Evolutionary conservation across 2,797 vertebrate genomes (phyloP).

Genomic region (Eulemur albifrons): DNA sequence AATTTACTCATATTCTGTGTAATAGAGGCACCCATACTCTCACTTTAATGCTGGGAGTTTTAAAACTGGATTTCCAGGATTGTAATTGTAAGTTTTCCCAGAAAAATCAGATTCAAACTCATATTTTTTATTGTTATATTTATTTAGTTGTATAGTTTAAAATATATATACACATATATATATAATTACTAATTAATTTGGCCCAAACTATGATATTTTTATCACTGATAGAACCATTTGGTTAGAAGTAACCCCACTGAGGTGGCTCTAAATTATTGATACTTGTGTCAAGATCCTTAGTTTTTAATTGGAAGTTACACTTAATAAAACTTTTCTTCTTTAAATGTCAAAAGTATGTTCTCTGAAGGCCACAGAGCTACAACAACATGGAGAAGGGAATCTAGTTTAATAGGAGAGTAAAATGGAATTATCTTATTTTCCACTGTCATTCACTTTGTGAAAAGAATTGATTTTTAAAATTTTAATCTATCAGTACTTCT

Average conservation of each 20-base stretch:
- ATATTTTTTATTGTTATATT: slow-evolving; percentile 11
- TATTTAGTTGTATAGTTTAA: neutral
- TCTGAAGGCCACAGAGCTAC: neutral
- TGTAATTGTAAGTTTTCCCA: slow-evolving; percentile 43
- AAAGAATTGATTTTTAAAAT: slow-evolving; percentile 15
- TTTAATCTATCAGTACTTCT: neutral
- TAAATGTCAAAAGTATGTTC: neutral
- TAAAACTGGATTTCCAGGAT: slow-evolving; percentile 60
- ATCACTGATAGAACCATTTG: neutral
- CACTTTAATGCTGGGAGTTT: slow-evolving; percentile 60
- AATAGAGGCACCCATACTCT: slow-evolving; percentile 51
- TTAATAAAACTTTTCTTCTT: neutral
- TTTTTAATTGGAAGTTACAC: neutral
- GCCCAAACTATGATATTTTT: neutral
- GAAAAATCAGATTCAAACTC: slow-evolving; percentile 62
- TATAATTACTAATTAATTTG: neutral
- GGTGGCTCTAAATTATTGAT: neutral
- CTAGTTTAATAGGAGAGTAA: neutral
- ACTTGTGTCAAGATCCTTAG: neutral
- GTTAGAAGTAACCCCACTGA: neutral
- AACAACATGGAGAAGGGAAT: neutral
- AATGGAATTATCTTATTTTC: slow-evolving; percentile 5
- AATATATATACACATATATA: neutral
- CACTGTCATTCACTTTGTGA: neutral
- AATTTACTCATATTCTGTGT: slow-evolving; percentile 73